Base-by-base conservation (phyloP, 37 sponge, comb jelly and placozoan genomes). In the Petrosia ficiformis region DNA sequence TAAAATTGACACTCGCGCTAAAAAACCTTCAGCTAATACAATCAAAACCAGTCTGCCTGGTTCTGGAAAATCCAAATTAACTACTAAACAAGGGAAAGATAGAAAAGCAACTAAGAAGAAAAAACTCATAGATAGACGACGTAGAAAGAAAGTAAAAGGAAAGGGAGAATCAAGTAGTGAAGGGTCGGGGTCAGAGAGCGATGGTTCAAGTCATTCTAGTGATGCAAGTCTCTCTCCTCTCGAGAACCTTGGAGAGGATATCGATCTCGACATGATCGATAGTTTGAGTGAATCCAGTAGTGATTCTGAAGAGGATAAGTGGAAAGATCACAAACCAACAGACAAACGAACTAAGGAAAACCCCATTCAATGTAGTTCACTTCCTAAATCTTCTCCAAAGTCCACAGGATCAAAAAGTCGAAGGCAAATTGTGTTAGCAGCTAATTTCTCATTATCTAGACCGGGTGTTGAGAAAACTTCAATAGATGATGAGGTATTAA, bases 221-320 rank as follows among this genome's bases (percentile, higher is more conserved):
- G 54, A 48, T 36, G 68, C 39, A 4, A 65, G 60, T 42, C 79
- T 85, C 0, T 73, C 74, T 30, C 30, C 73, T 37, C 43, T 77
- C 30, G 54, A 65, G 21, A 73, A 84, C 40, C 69, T 36, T 44
- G 24, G 69, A 33, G 14, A 48, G 54, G 14, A 19, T 19, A 37
- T 35, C 1, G 79, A 78, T 32, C 56, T 78, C 19, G 79, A 85
- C 22, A 19, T 85, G 58, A 39, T 85, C 44, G 70, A 78, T 22
- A 85, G 86, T 56, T 38, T 85, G 16, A 76, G 77, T 70, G 87
- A 76, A 16, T 68, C 77, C 11, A 43, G 74, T 33, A 59, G 48
- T 22, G 44, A 38, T 34, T 72, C 80, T 8, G 67, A 68, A 36
- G 80, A 74, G 8, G 14, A 14, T 48, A 14, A 48, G 8, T 19